Evolutionary conservation across 2,113 vertebrate genomes (phyloP).

Genomic region (Drymodes brunneopygia): DNA sequence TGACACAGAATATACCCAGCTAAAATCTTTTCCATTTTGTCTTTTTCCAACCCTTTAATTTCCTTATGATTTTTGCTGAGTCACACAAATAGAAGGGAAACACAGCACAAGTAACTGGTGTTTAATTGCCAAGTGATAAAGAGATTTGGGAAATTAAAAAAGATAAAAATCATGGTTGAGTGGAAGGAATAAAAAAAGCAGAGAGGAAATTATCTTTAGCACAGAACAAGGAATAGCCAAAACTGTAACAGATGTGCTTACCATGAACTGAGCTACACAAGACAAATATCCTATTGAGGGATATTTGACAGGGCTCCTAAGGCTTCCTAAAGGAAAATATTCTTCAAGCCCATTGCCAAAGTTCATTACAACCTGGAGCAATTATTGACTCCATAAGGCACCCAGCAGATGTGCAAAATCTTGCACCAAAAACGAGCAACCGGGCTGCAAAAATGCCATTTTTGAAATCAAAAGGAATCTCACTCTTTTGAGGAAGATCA

Average conservation of each 20-base stretch:
- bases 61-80: neutral
- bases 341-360: neutral
- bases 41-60: neutral
- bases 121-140: neutral
- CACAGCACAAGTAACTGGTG: neutral
- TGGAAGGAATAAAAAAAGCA: neutral
- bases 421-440: neutral
- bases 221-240: neutral
- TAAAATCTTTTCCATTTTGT: neutral
- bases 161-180: neutral
- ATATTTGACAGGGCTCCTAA: neutral
- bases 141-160: accelerated
- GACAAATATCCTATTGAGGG: neutral
- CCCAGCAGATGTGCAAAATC: neutral
- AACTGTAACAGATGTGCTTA: neutral
- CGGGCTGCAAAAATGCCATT: accelerated
- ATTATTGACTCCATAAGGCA: neutral
- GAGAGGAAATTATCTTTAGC: neutral
- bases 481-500: neutral
- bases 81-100: neutral
- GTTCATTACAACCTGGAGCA: neutral
- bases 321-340: neutral
- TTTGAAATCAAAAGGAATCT: neutral
- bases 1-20: neutral
- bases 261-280: neutral